Conservation (phyloP, 2,888 invertebrate species). For the Polydrusus cervinus region DNA sequence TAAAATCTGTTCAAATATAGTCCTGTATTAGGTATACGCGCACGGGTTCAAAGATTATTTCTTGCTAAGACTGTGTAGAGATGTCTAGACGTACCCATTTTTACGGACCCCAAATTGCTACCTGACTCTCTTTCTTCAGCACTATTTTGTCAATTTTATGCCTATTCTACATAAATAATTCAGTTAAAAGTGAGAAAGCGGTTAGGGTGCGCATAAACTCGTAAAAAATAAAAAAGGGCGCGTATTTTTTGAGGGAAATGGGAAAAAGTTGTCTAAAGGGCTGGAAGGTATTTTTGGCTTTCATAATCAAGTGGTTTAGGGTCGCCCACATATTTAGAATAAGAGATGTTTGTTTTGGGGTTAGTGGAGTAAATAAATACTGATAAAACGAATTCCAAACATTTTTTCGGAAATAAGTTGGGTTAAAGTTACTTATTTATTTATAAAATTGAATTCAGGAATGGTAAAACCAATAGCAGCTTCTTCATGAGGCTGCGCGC, state of each 20-base stretch:
- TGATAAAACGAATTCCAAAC: neutral
- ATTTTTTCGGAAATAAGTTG: too few species aligned
- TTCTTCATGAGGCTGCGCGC: too few species aligned
- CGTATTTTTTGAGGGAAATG: neutral
- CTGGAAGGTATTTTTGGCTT: slow-evolving; percentile 2
- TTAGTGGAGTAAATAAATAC: neutral
- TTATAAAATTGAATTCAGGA: too few species aligned
- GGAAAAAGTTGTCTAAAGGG: slow-evolving; percentile 3
- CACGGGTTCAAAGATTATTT: neutral
- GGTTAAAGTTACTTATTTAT: too few species aligned
- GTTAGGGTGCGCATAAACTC: neutral
- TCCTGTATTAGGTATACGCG: slow-evolving; percentile 5
- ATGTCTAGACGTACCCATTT: slow-evolving; percentile 19
- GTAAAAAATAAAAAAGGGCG: slow-evolving; percentile 5
- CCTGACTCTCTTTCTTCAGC: slow-evolving; percentile 28
- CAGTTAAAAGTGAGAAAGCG: slow-evolving; percentile 4
- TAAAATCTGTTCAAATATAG: too few species aligned
- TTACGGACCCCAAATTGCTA: slow-evolving; percentile 17
- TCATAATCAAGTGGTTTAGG: slow-evolving; percentile 9
- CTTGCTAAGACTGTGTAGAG: neutral
- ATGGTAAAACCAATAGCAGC: too few species aligned
- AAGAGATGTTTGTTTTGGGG: slow-evolving; percentile 5
- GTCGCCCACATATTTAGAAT: neutral
- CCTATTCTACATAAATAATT: slow-evolving; percentile 26
- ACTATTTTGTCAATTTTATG: slow-evolving; percentile 30